phyloP scores from a whole-genome alignment of 2,888 invertebrate species.

The Galeruca laticollis region DNA sequence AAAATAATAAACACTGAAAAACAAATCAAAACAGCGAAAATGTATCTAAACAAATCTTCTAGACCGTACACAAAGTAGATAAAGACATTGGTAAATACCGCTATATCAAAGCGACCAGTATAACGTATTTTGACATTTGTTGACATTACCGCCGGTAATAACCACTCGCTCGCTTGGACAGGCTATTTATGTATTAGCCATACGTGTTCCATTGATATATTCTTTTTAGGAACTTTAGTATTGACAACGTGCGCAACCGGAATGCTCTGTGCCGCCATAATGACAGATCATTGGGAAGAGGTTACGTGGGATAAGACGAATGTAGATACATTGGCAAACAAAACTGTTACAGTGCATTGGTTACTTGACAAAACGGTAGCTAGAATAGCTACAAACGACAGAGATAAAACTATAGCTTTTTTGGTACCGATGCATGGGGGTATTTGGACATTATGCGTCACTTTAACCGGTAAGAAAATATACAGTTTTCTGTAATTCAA shows the following conservation, averaged over 20 bases:
- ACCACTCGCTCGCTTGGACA: no score
- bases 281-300: constrained; percentile 93
- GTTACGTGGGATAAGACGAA: constrained; percentile 81
- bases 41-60: no score
- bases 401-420: constrained; percentile 69
- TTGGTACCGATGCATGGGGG: constrained; percentile 91
- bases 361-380: constrained; percentile 82
- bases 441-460: constrained; percentile 89
- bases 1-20: no score
- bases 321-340: constrained; percentile 71
- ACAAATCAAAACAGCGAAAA: no score
- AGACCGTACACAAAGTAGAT: no score
- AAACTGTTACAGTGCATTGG: constrained; percentile 75
- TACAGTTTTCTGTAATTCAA: background rate
- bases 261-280: constrained; percentile 86
- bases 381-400: constrained; percentile 67
- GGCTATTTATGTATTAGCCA: no score
- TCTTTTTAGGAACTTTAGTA: constrained; percentile 68
- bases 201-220: no score
- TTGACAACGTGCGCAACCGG: constrained; percentile 83
- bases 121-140: no score
- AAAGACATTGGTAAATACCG: no score
- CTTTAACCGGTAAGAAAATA: constrained; percentile 76
- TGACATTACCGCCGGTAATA: no score
- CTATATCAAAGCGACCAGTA: no score